Base-by-base conservation (phyloP, 2,888 invertebrate species). In the Epicampocera succincta region DNA sequence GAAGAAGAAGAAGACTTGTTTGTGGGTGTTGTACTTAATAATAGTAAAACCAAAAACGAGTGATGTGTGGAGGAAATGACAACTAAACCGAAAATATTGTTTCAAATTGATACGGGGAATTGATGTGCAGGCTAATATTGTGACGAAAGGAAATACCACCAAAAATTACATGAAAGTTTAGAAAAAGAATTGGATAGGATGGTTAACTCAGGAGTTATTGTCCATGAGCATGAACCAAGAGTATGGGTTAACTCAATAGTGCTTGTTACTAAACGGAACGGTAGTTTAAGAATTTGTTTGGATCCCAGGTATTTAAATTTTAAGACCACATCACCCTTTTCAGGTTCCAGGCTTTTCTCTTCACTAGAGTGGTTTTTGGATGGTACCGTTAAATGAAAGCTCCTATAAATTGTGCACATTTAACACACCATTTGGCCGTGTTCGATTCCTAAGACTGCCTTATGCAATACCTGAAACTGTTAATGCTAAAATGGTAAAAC, bases 271-370 rank as follows among this genome's bases (percentile, higher is more conserved):
- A 84, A 82, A 50, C 54, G 74, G 0, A 83, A 80, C 66, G 80
- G 78, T 4, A 82, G 44, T 17, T 46, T 83, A 13, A 40, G 82
- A 15, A 12, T 83, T 13, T 80, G 83, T 69, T 29, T 84, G 40
- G 83, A 84, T 29, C 82, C 84, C 6, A 73, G 82, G 66, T 83
- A 76, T 76, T 60, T 83, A 40, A 85, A 83, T n/a, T n/a, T n/a
- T 73, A 81, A 68, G 33, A 52, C 80, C 74, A 17, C n/a, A n/a
- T n/a, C n/a, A n/a, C n/a, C n/a, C n/a, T n/a, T n/a, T n/a, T n/a
- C n/a, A 5, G 61, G 71, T 3, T 77, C 33, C n/a, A 54, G 11
- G 15, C n/a, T 12, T 54, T 54, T 54, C 5, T 29, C n/a, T 54
- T n/a, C 29, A 1, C 12, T 54, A 3, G 52, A 54, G 1, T 82